Evolutionary conservation across 2,113 vertebrate species (phyloP), one percentile per base, ranked within the genome.

Genomic region (Thomomys bottae): DNA sequence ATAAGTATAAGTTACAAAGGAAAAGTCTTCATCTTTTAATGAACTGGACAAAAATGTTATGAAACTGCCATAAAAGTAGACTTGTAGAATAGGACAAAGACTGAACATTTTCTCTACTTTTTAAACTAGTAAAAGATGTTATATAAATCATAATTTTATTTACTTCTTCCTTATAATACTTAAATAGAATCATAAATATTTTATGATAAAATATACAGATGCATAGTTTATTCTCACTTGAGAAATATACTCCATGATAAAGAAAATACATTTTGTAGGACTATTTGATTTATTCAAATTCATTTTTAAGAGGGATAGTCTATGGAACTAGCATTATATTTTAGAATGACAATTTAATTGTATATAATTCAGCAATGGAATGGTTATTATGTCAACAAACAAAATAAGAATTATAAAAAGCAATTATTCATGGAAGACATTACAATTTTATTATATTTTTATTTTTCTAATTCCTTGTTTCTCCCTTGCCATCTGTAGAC

Each of bases 221-320:
- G 40, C 32, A 0, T 40, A 89, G 87, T 34, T 87, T 84, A 67
- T 54, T 80, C 0, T 45, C 84, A 72, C 40, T 11, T 68, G 45
- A 40, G 11, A 61, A 88, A 94, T 72, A 8, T 61, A 66, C 8
- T 1, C 6, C 8, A n/a, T n/a, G n/a, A 64, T 68, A 78, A 89
- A 34, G 30, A 86, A 77, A 72, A 84, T 17, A 38, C 26, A 77
- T 92, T 94, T 97, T 94, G 71, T 78, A 38, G 92, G 30, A 68
- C 42, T 91, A 89, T 94, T 93, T 91, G 94, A 94, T 86, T 92
- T 0, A 18, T 93, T 88, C 77, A 95, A 96, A 94, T 91, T 94
- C 92, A 96, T 57, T 94, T 81, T 96, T n/a, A 95, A 94, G 40
- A 95, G 38, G 67, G 64, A 83, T 0, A 59, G 8, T n/a, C 4